Evolutionary conservation across 2,797 vertebrate genomes (phyloP).

Genomic region (Podarcis lilfordi): DNA sequence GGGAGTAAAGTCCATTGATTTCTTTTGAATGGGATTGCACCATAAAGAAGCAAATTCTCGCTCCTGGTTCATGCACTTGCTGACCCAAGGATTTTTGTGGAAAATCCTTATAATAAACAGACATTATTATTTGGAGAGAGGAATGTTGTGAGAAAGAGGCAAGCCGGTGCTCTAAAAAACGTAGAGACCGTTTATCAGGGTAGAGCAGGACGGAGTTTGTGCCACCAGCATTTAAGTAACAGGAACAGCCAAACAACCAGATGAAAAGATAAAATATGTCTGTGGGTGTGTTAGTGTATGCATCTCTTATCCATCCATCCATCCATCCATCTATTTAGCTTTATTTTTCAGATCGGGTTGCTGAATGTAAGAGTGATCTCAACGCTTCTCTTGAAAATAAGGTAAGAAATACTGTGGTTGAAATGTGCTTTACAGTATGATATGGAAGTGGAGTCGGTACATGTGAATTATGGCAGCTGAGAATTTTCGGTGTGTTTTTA

Average conservation of each 20-base stretch:
- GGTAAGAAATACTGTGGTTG: slow-evolving; percentile 53
- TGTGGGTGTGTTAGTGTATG: background rate
- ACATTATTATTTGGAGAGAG: background rate
- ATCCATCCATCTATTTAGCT: too few relatives aligned
- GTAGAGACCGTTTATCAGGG: background rate
- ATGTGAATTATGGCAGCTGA: background rate
- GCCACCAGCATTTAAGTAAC: background rate
- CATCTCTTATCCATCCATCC: too few relatives aligned
- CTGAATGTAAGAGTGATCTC: slow-evolving; percentile 41
- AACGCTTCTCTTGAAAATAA: slow-evolving; percentile 44
- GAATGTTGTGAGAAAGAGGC: background rate
- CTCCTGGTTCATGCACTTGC: background rate
- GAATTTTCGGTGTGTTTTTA: slow-evolving; percentile 8
- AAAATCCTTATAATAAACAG: background rate
- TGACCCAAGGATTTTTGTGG: background rate
- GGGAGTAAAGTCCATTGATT: too few relatives aligned
- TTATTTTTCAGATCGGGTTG: slow-evolving; percentile 68
- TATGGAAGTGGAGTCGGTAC: background rate
- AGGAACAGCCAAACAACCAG: background rate
- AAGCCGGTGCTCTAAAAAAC: background rate
- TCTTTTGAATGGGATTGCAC: background rate
- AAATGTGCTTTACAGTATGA: slow-evolving; percentile 6
- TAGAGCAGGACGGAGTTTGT: background rate
- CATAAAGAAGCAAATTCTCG: background rate
- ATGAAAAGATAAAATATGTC: slow-evolving; percentile 16